Evolutionary conservation across 2,888 invertebrate species (phyloP).

Genomic region (Brachypterus glaber): DNA sequence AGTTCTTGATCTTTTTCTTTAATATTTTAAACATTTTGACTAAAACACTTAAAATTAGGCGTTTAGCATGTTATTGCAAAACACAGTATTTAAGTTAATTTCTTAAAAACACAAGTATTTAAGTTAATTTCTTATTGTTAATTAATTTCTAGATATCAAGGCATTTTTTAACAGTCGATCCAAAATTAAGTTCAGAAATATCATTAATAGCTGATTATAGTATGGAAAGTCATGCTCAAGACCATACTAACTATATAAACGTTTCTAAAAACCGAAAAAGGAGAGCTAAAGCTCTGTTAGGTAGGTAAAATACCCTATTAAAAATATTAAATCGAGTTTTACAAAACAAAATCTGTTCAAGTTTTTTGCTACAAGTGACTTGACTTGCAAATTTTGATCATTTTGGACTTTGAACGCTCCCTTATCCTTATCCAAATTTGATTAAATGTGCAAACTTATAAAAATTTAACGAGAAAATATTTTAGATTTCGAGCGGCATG

Average conservation of each 20-base stretch:
- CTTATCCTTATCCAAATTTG: no score
- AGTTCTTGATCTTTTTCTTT: no score
- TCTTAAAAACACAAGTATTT: no score
- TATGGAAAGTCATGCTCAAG: constrained; percentile 89
- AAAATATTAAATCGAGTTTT: constrained; percentile 6
- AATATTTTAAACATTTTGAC: no score
- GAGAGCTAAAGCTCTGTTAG: constrained; percentile 86
- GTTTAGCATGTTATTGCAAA: no score
- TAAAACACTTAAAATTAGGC: no score
- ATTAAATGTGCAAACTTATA: no score
- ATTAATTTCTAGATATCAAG: constrained; percentile 63
- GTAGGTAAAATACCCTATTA: constrained; percentile 32
- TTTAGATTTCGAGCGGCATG: constrained; percentile 90
- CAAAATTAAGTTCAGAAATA: constrained; percentile 70
- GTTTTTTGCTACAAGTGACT: no score
- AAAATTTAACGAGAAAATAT: constrained; percentile 9
- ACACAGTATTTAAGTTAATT: no score
- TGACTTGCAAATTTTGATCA: not conserved
- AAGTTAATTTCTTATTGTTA: no score
- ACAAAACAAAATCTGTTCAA: no score
- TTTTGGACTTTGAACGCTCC: constrained; percentile 9
- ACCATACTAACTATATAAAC: constrained; percentile 91
- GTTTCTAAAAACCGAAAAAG: constrained; percentile 79
- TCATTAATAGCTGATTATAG: constrained; percentile 85
- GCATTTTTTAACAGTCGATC: constrained; percentile 91